These are phyloP conservation scores for Sinocyclocheilus grahami DNA, from an alignment of 2,113 vertebrate genomes.

Conservation along the genomic window DNA sequence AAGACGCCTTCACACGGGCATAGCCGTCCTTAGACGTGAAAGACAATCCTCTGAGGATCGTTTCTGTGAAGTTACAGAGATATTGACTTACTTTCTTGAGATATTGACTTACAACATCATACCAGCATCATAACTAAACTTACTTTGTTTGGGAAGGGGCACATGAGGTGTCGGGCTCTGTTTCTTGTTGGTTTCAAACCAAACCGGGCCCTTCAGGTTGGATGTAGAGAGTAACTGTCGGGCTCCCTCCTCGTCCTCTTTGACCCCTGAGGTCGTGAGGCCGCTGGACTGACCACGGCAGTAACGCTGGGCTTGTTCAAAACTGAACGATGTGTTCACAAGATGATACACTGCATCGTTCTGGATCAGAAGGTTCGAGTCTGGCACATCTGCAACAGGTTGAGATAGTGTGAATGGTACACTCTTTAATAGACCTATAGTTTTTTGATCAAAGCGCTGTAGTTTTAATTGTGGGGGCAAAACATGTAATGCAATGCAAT, in stretches of 20 bases:
- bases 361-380: constrained; percentile 60
- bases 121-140: no score
- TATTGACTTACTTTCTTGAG: constrained; percentile 47
- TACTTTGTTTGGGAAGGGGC: constrained; percentile 65
- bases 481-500: neutral
- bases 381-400: constrained; percentile 11
- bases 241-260: constrained; percentile 45
- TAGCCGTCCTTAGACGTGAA: constrained; percentile 81
- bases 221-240: constrained; percentile 63
- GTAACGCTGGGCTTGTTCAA: constrained; percentile 77
- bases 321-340: constrained; percentile 73
- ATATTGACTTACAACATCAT: no score
- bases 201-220: constrained; percentile 68
- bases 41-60: constrained; percentile 67
- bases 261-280: constrained; percentile 60
- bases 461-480: neutral
- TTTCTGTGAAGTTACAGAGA: constrained; percentile 37
- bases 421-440: no score
- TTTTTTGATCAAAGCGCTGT: neutral
- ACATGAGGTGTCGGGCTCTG: neutral
- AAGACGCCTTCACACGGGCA: constrained; percentile 72
- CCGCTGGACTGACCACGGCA: constrained; percentile 80
- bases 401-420: neutral
- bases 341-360: constrained; percentile 73
- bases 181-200: constrained; percentile 70